A percentile compares a stretch with the other conserved stretches of the same genome.
Evolutionary conservation across 2,797 vertebrate genomes (phyloP).

Genomic region (Galagoides demidoff): DNA sequence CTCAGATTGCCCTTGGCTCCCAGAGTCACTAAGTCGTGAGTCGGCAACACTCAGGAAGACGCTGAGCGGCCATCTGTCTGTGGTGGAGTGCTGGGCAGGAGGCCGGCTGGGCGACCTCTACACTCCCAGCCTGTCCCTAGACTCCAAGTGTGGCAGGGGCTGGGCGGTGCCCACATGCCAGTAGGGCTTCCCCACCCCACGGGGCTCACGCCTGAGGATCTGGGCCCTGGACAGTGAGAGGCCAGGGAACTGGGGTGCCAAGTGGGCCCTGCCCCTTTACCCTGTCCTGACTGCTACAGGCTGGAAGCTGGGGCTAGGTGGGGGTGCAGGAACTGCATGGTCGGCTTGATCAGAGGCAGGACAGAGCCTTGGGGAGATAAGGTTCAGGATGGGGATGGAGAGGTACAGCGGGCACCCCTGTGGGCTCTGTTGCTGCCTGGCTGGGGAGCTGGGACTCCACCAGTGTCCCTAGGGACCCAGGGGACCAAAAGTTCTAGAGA

Average conservation of each 20-base stretch:
- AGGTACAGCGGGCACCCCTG: rapidly evolving
- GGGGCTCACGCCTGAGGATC: not conserved
- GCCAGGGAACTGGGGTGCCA: not conserved
- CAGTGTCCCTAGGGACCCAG: no score
- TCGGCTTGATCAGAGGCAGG: not conserved
- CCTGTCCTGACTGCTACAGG: rapidly evolving
- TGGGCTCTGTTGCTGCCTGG: not conserved
- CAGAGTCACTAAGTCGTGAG: not conserved
- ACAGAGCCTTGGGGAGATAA: rapidly evolving
- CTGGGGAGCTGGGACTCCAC: not conserved
- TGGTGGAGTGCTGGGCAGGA: not conserved
- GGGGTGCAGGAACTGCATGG: no score
- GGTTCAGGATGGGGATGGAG: rapidly evolving
- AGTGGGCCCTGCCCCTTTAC: not conserved
- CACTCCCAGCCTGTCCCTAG: not conserved
- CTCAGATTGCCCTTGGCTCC: not conserved
- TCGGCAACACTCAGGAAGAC: not conserved
- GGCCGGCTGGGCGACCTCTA: not conserved
- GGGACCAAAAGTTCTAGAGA: not conserved
- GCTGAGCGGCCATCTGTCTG: slow-evolving; percentile 47
- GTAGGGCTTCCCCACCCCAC: rapidly evolving
- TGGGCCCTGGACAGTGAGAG: rapidly evolving
- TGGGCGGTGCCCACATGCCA: rapidly evolving
- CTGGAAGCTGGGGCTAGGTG: not conserved
- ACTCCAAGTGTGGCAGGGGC: not conserved